These are phyloP conservation scores for Apantesis nais DNA, from an alignment of 2,888 invertebrate species.

Conservation along the genomic window DNA sequence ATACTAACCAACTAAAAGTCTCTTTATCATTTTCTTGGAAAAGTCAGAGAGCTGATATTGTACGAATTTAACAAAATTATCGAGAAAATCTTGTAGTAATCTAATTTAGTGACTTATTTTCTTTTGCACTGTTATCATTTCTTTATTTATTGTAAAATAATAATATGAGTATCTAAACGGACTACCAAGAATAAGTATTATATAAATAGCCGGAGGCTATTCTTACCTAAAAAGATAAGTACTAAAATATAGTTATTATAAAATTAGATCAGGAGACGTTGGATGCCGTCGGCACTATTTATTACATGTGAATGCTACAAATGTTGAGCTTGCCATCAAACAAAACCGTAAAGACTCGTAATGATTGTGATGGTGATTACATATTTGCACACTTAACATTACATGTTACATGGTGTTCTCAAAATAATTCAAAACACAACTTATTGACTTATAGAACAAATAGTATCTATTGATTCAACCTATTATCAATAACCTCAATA, in stretches of 20 bases:
- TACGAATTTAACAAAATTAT: not conserved
- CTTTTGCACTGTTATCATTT: not conserved
- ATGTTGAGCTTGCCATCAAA: too few relatives aligned
- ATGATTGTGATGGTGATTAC: not conserved
- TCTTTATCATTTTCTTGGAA: constrained; percentile 17
- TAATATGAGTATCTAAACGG: not conserved
- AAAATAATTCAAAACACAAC: not conserved
- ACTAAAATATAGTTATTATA: not conserved
- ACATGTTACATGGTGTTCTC: not conserved
- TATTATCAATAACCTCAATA: constrained; percentile 1
- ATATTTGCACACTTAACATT: not conserved
- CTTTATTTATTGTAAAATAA: not conserved
- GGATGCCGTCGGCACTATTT: not conserved
- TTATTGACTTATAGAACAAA: not conserved
- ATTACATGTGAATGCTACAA: not conserved
- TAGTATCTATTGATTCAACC: not conserved
- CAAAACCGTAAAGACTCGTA: too few relatives aligned
- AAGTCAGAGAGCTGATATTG: not conserved
- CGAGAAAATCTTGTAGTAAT: not conserved
- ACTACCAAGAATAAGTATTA: not conserved
- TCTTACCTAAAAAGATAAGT: not conserved
- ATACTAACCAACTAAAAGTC: constrained; percentile 33
- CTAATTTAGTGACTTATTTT: not conserved
- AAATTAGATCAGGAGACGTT: not conserved
- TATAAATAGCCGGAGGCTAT: not conserved